Conservation (phyloP, 1,140 invertebrate species). For the Hyposmocoma kahamanoa region DNA sequence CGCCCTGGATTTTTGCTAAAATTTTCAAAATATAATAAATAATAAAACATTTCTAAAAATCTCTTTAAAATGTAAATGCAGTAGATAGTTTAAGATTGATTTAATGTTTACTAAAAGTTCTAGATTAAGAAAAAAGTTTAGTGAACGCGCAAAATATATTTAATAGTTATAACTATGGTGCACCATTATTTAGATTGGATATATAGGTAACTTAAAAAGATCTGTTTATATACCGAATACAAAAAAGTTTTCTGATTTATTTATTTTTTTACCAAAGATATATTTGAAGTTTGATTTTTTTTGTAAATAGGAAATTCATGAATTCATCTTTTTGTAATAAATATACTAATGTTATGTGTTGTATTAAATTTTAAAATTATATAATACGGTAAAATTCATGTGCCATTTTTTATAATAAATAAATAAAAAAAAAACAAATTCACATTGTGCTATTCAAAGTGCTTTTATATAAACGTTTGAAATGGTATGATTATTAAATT, state of each 20-base stretch:
- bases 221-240: slow-evolving; percentile 25
- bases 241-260: slow-evolving; percentile 21
- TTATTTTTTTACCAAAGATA: slow-evolving; percentile 18
- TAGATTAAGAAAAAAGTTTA: slow-evolving; percentile 45
- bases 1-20: slow-evolving; percentile 19
- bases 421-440: slow-evolving; percentile 24
- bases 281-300: slow-evolving; percentile 26
- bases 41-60: slow-evolving; percentile 17
- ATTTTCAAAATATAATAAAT: slow-evolving; percentile 17
- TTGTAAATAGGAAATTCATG: slow-evolving; percentile 60
- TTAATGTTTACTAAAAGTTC: slow-evolving; percentile 41
- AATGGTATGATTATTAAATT: slow-evolving; percentile 64
- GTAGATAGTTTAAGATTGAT: slow-evolving; percentile 23
- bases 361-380: slow-evolving; percentile 44
- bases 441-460: slow-evolving; percentile 59
- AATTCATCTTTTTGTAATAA: slow-evolving; percentile 34
- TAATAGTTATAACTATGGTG: slow-evolving; percentile 57
- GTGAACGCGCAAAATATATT: slow-evolving; percentile 47
- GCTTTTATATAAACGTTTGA: slow-evolving; percentile 56
- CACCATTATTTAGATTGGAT: slow-evolving; percentile 46
- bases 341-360: slow-evolving; percentile 47
- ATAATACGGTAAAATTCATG: slow-evolving; percentile 45
- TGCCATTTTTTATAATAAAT: slow-evolving; percentile 51
- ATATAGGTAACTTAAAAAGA: slow-evolving; percentile 20
- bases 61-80: slow-evolving; percentile 28